Evolutionary conservation across 2,113 vertebrate genomes (phyloP), one percentile per base, ranked within the genome.

Genomic region (Epinephelus fuscoguttatus): DNA sequence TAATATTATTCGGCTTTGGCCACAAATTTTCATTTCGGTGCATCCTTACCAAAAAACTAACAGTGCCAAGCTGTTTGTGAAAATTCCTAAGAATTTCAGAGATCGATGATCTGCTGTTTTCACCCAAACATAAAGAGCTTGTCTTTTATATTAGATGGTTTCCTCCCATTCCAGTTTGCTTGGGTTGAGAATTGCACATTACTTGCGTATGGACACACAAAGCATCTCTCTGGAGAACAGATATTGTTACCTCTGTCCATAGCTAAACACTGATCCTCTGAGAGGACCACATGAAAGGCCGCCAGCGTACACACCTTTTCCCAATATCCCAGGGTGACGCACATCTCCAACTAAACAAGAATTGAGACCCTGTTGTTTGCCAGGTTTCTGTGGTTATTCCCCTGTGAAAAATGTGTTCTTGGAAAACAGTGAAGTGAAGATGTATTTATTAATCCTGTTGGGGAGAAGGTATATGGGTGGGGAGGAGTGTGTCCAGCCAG

Each of bases 381-480:
- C 81, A 57, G 49, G 12, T 37, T 33, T 55, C 2, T 0, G 13
- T 47, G 33, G 18, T 19, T 23, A 17, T 63, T 59, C 63, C 49
- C 23, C 52, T 37, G 21, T 2, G 47, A 50, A 14, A 42, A 47
- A 12, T 68, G 30, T 60, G 64, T 66, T 30, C 30, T 30, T 30
- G 30, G 33, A 62, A 53, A 57, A 11, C 8, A 62, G 45, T 30
- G 30, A 30, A 9, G 8, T 52, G 42, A 30, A 60, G n/a, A 80
- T 78, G 52, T 42, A 14, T 42, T 79, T 4, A 70, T 64, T 84
- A 4, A 17, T 33, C 30, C 53, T 33, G 27, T 37, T 69, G 33
- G 52, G 52, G 45, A 56, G n/a, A 68, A 83, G 75, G 47, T 63
- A 55, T 79, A 50, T 75, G 84, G 74, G 84, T 88, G 49, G 75